Conservation (phyloP, 2,888 invertebrate species). For the Lathronympha strigana region DNA sequence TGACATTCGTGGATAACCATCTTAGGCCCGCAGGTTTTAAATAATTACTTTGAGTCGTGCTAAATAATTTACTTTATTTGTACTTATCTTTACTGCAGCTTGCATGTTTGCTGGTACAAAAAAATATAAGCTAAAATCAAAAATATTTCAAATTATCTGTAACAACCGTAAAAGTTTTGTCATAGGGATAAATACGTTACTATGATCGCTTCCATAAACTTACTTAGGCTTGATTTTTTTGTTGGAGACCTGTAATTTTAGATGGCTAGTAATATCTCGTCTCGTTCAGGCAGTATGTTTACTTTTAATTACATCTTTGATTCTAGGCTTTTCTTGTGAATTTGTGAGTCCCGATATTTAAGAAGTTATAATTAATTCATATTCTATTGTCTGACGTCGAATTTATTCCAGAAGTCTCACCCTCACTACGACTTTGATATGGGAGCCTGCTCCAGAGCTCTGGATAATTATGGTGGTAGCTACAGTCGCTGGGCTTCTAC, state of each 20-base stretch:
- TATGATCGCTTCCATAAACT: not conserved
- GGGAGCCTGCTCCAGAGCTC: not conserved
- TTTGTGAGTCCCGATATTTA: too few relatives aligned
- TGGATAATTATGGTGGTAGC: not conserved
- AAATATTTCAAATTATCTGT: too few relatives aligned
- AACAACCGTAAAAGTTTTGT: too few relatives aligned
- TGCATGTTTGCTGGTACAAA: too few relatives aligned
- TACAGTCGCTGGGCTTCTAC: not conserved
- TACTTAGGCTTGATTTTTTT: not conserved
- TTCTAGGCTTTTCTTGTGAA: not conserved
- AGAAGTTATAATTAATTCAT: not conserved
- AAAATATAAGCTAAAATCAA: too few relatives aligned
- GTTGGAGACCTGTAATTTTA: not conserved
- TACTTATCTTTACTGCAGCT: too few relatives aligned
- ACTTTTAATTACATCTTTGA: not conserved
- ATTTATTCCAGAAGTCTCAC: not conserved
- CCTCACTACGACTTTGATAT: not conserved
- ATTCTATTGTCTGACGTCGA: not conserved
- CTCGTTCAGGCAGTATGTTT: not conserved
- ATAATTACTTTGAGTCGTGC: too few relatives aligned
- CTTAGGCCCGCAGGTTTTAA: too few relatives aligned
- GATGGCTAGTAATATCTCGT: not conserved
- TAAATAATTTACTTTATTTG: too few relatives aligned
- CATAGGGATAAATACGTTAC: not conserved
- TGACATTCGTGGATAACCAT: too few relatives aligned